Evolutionary conservation across 2,888 invertebrate genomes (phyloP), one percentile per base, ranked within the genome.

Genomic region (Dasypolia templi): DNA sequence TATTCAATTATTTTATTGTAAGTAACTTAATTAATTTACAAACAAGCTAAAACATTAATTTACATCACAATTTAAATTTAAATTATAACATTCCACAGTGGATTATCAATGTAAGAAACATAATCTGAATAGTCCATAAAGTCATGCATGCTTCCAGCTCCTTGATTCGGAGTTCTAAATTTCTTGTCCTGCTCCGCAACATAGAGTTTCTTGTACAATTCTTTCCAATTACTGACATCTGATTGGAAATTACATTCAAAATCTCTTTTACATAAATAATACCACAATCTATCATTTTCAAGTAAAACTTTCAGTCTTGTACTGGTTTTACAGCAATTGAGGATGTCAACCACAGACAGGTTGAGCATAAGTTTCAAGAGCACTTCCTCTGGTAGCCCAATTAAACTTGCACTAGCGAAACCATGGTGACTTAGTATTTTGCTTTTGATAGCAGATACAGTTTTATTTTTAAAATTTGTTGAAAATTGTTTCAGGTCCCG

Each of bases 381-480:
- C 32, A 96, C 86, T 87, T 96, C 96, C 84, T 94, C 94, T 22
- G 96, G 96, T 29, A 96, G 79, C 6, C 96, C 96, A 53, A 92
- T 86, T 77, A 96, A 92, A 88, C 96, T 96, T 46, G 95, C 95
- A 91, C 94, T 95, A 9, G 94, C 90, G 88, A 92, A 97, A 26
- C 93, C 97, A 85, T 95, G 90, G 72, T 91, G 86, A 71, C 90
- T 94, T 29, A 97, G 90, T 83, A 97, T 95, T 82, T 95, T 94
- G 84, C 96, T 96, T 69, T 97, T 97, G 56, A 97, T 94, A 44
- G 97, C 96, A 49, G 96, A 93, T 53, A 96, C 87, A 39, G 97
- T 83, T 71, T 94, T 92, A 81, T 97, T 96, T 85, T 97, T 97
- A 75, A 97, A 94, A 71, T 93, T 94, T 55, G 90, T 87, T 14